phyloP scores from a whole-genome alignment of 2,113 vertebrate genomes.

The Chloropsis cyanopogon region DNA sequence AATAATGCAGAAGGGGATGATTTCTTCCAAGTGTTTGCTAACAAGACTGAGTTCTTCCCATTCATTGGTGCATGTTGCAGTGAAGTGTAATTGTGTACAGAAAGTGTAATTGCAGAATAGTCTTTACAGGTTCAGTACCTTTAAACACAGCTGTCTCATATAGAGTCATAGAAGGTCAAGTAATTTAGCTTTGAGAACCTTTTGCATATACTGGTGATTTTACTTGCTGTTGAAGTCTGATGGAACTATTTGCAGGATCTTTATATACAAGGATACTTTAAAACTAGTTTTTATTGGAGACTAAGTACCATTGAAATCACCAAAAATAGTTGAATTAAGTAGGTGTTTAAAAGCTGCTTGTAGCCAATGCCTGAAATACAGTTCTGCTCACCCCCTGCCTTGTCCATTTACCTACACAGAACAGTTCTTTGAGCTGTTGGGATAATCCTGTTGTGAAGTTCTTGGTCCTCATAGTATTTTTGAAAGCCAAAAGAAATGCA shows the following conservation, averaged over 20 bases:
- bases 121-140: neutral
- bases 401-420: neutral
- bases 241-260: neutral
- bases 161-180: neutral
- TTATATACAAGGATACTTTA: neutral
- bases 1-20: neutral
- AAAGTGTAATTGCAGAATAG: neutral
- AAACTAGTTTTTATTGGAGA: neutral
- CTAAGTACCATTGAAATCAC: neutral
- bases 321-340: neutral
- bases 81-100: neutral
- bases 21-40: neutral
- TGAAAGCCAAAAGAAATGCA: neutral
- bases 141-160: neutral
- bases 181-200: neutral
- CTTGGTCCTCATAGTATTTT: neutral
- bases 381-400: accelerated
- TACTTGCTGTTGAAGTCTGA: neutral
- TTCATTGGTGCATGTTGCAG: neutral
- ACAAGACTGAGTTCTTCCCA: neutral
- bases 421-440: neutral
- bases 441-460: neutral
- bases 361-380: neutral
- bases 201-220: neutral
- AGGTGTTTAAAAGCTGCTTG: neutral